Evolutionary conservation across 2,113 vertebrate genomes (phyloP).

Genomic region (Danionella cerebrum): DNA sequence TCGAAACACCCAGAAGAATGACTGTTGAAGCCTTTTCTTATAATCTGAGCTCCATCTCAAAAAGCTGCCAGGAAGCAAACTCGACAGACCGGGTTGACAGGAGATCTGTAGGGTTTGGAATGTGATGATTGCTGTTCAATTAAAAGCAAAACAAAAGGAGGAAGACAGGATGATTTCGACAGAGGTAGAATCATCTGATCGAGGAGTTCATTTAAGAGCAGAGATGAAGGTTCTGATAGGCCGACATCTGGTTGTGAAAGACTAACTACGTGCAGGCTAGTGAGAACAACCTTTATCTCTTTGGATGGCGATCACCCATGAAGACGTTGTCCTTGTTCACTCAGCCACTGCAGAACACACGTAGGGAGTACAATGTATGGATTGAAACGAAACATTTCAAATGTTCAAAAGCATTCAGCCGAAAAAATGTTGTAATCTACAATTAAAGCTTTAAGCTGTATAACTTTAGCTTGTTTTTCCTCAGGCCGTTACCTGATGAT

Average conservation of each 20-base stretch:
- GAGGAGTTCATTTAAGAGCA: conserved; percentile 23
- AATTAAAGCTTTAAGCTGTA: conserved; percentile 10
- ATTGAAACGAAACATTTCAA: too few species aligned
- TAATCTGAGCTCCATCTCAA: conserved; percentile 38
- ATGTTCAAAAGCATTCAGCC: too few species aligned
- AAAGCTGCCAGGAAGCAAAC: conserved; percentile 43
- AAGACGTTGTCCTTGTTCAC: neutral
- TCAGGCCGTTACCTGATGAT: conserved; percentile 39
- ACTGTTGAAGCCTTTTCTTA: conserved; percentile 22
- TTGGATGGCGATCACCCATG: conserved; percentile 1
- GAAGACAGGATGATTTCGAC: conserved; percentile 44
- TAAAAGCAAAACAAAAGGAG: conserved; percentile 15
- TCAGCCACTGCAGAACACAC: neutral
- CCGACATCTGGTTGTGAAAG: conserved; percentile 41
- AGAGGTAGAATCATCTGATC: conserved; percentile 48
- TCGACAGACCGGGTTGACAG: conserved; percentile 52
- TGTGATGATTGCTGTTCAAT: conserved; percentile 50
- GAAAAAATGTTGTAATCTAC: too few species aligned
- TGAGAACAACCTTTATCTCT: neutral
- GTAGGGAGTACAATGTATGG: neutral
- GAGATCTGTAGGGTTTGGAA: conserved; percentile 42
- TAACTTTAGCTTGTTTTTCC: conserved; percentile 19
- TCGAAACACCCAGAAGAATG: conserved; percentile 1
- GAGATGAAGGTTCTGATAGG: conserved; percentile 3
- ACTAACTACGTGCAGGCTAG: conserved; percentile 34